Evolutionary conservation across 1,140 invertebrate genomes (phyloP), one percentile per base, ranked within the genome.

Genomic region (Colletes gigas): DNA sequence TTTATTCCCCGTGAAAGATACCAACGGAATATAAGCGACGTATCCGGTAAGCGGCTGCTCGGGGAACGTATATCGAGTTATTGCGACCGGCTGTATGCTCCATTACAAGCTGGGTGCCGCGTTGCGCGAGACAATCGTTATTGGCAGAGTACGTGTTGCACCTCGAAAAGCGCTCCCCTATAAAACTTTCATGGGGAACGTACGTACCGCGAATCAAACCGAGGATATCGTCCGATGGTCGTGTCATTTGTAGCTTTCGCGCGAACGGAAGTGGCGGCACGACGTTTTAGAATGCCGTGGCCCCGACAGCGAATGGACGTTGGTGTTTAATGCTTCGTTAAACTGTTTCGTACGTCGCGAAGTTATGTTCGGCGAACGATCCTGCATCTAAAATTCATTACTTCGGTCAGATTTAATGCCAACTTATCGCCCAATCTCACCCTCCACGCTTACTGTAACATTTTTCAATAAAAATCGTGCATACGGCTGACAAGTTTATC

Each of bases 161-260:
- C 47, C 30, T 54, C 47, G 76, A 41, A 52, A 78, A n/a, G 21
- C 14, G 55, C 10, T n/a, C 12, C 8, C 15, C 76, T 71, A 78
- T 78, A 78, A 78, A 78, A 71, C 57, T 78, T 78, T 78, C 76
- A 78, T 71, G 67, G 57, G 6, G n/a, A 19, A n/a, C 67, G 47
- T 54, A 44, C 57, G 30, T n/a, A 47, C 59, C 30, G 30, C 39
- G 76, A 71, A 70, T 78, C 67, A 52, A 30, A 44, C 21, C n/a
- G 21, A 10, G 17, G 67, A 70, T 78, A 55, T 60, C 55, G 44
- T 19, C 57, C 47, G 17, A 60, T 30, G 66, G 30, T 39, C n/a
- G 54, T 78, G 47, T 62, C 41, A 59, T 78, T 78, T 60, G 47
- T 63, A 62, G n/a, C 52, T 55, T 30, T 30, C 52, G 17, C 57